Conservation (phyloP, 2,888 invertebrate species). For the Timema podura region DNA sequence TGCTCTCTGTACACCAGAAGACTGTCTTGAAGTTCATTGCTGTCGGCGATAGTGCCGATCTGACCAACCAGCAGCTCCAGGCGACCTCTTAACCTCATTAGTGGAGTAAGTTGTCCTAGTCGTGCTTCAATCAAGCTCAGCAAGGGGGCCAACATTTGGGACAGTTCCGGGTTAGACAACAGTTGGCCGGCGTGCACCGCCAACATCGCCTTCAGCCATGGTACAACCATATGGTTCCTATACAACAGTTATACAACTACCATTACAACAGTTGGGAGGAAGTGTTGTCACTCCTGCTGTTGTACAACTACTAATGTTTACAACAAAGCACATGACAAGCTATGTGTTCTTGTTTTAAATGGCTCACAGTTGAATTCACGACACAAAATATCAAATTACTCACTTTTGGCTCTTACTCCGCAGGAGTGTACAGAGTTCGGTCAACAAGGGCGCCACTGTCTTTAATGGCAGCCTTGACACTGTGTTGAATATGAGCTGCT, state of each 20-base stretch:
- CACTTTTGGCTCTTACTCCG: too few species aligned
- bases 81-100: conserved; percentile 57
- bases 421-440: too few species aligned
- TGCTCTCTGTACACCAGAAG: conserved; percentile 53
- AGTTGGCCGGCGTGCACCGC: conserved; percentile 58
- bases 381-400: too few species aligned
- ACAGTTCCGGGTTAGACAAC: conserved; percentile 56
- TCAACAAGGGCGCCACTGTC: too few species aligned
- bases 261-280: conserved; percentile 31
- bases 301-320: not conserved
- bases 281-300: not conserved
- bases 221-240: conserved; percentile 52
- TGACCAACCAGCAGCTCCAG: conserved; percentile 57
- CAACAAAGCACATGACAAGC: not conserved
- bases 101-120: conserved; percentile 49
- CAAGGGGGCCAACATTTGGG: conserved; percentile 53
- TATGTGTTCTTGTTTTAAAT: too few species aligned
- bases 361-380: too few species aligned
- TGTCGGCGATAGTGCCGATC: conserved; percentile 45
- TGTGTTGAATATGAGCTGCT: conserved; percentile 66
- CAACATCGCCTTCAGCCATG: conserved; percentile 58
- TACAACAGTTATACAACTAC: conserved; percentile 31
- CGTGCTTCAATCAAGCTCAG: conserved; percentile 56
- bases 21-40: conserved; percentile 41
- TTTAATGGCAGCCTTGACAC: conserved; percentile 63